Evolutionary conservation across 2,888 invertebrate species (phyloP).

Genomic region (Drosophila acutilabella): DNA sequence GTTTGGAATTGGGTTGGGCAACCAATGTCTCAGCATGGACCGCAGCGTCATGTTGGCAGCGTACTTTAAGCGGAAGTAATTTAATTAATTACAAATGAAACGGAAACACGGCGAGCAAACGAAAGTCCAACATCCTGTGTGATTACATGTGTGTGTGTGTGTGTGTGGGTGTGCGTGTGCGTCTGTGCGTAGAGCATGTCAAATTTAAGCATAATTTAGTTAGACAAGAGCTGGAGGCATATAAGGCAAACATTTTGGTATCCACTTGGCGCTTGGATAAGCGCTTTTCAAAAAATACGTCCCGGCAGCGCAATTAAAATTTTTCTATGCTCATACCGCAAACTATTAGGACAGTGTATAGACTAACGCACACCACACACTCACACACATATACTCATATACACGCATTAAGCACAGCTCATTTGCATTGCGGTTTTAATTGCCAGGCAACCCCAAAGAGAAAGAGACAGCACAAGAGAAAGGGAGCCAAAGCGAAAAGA

Average conservation of each 20-base stretch:
- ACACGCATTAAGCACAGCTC: constrained; percentile 72
- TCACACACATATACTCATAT: constrained; percentile 17
- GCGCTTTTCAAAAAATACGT: constrained; percentile 55
- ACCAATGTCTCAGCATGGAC: constrained; percentile 50
- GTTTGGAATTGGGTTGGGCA: constrained; percentile 26
- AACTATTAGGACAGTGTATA: constrained; percentile 55
- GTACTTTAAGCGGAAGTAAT: constrained; percentile 81
- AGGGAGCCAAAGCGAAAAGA: background rate
- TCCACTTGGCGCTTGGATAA: constrained; percentile 45
- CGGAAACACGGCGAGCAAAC: constrained; percentile 69
- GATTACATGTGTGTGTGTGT: background rate
- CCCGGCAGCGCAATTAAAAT: constrained; percentile 68
- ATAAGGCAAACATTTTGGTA: background rate
- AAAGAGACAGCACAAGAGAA: background rate
- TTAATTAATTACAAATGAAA: constrained; percentile 82
- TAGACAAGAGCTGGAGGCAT: background rate
- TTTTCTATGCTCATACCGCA: constrained; percentile 52
- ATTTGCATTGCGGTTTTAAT: constrained; percentile 80
- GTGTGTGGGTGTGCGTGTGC: constrained; percentile 1
- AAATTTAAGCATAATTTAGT: constrained; percentile 50
- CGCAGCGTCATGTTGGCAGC: constrained; percentile 48
- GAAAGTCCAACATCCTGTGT: constrained; percentile 22
- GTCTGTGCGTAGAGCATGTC: constrained; percentile 34
- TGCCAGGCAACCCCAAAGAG: constrained; percentile 54
- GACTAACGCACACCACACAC: constrained; percentile 13